Evolutionary conservation across 2,113 vertebrate genomes (phyloP).

Genomic region (Chloroceryle aenea): DNA sequence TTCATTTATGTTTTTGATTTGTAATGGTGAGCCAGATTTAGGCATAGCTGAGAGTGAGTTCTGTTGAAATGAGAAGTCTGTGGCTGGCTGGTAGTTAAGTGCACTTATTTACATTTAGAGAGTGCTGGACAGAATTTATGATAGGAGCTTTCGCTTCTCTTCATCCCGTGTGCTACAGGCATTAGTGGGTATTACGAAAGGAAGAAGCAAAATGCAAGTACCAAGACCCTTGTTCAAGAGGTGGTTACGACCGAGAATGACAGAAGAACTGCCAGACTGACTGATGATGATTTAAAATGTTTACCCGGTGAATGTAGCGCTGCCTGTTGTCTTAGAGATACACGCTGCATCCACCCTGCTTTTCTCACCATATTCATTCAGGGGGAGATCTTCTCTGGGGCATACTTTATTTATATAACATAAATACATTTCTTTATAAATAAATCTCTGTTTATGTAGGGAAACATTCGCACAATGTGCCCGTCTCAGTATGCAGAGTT

Average conservation of each 20-base stretch:
- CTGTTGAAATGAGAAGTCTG: neutral
- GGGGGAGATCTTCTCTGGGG: neutral
- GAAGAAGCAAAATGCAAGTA: neutral
- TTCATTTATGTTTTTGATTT: neutral
- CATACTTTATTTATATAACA: too few relatives aligned
- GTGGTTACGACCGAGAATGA: neutral
- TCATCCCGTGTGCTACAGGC: neutral
- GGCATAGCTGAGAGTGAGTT: neutral
- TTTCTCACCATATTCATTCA: neutral
- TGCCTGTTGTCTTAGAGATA: neutral
- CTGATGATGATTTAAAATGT: neutral
- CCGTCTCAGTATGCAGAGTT: neutral
- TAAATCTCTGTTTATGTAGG: neutral
- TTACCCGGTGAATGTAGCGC: neutral
- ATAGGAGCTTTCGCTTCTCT: neutral
- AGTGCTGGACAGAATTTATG: neutral
- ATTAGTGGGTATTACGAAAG: neutral
- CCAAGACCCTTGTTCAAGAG: neutral
- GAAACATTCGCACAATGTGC: neutral
- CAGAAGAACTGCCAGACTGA: neutral
- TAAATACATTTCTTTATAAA: too few relatives aligned
- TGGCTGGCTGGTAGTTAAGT: neutral
- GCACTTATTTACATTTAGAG: neutral
- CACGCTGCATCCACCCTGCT: fast-evolving
- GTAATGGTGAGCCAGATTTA: neutral